Evolutionary conservation across 2,113 vertebrate species (phyloP).

Genomic region (Gulo gulo): DNA sequence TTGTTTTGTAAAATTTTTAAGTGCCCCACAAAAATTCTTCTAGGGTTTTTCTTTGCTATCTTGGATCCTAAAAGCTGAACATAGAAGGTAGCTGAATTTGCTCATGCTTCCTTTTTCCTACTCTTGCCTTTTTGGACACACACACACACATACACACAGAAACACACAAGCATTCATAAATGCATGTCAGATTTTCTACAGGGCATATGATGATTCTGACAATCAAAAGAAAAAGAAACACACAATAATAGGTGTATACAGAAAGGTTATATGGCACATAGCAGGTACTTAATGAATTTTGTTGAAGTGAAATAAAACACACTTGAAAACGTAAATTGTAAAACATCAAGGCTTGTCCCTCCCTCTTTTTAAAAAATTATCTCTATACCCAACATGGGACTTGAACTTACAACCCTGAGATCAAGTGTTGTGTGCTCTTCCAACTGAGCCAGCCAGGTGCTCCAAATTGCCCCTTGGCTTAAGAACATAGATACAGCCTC

Average conservation of each 20-base stretch:
- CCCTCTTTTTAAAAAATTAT: background rate
- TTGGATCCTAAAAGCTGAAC: background rate
- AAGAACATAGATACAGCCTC: conserved; percentile 14
- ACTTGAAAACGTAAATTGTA: conserved; percentile 6
- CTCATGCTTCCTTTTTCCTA: background rate
- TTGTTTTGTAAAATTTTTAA: background rate
- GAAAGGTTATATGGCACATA: background rate
- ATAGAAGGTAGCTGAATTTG: background rate
- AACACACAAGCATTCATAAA: background rate
- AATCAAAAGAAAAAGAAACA: background rate
- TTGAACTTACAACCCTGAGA: background rate
- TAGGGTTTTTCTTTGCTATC: background rate
- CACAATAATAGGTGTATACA: background rate
- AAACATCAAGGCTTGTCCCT: background rate
- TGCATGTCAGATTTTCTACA: background rate
- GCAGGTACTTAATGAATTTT: background rate
- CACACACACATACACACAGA: background rate
- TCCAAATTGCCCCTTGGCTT: background rate
- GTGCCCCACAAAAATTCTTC: background rate
- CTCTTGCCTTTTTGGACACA: background rate
- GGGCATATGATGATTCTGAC: background rate
- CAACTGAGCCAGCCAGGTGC: background rate
- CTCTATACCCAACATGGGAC: background rate
- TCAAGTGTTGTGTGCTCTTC: background rate
- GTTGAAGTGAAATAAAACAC: conserved; percentile 22